Evolutionary conservation across 2,888 invertebrate genomes (phyloP).

Genomic region (Spodoptera picta): DNA sequence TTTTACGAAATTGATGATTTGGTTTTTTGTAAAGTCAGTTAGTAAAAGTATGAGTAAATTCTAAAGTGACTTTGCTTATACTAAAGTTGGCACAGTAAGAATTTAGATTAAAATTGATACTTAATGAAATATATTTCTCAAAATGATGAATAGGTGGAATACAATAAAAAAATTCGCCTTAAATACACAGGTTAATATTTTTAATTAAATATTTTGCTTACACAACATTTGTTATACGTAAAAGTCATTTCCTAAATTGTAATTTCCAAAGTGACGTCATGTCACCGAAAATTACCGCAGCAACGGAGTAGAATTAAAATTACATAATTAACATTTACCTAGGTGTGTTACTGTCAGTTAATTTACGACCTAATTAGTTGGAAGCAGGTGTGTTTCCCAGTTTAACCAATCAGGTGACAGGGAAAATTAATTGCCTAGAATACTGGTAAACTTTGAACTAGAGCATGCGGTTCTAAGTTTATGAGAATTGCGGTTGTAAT

Average conservation of each 20-base stretch:
- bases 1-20: not conserved
- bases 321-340: not conserved
- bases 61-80: conserved; percentile 3
- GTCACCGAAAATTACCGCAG: no score
- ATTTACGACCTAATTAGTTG: conserved; percentile 38
- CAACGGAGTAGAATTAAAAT: conserved; percentile 12
- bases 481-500: conserved; percentile 17
- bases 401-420: conserved; percentile 48
- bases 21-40: not conserved
- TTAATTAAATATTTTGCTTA: no score
- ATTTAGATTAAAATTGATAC: no score
- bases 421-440: conserved; percentile 39
- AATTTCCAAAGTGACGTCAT: no score
- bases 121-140: no score
- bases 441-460: not conserved
- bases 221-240: no score
- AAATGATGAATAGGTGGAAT: no score
- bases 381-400: conserved; percentile 48
- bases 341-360: conserved; percentile 10
- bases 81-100: conserved; percentile 1
- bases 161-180: no score
- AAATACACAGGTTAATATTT: no score
- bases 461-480: conserved; percentile 34
- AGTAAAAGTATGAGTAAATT: not conserved
- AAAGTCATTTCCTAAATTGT: no score